Base-by-base conservation (phyloP, 1,140 invertebrate species). In the Marisa cornuarietis region DNA sequence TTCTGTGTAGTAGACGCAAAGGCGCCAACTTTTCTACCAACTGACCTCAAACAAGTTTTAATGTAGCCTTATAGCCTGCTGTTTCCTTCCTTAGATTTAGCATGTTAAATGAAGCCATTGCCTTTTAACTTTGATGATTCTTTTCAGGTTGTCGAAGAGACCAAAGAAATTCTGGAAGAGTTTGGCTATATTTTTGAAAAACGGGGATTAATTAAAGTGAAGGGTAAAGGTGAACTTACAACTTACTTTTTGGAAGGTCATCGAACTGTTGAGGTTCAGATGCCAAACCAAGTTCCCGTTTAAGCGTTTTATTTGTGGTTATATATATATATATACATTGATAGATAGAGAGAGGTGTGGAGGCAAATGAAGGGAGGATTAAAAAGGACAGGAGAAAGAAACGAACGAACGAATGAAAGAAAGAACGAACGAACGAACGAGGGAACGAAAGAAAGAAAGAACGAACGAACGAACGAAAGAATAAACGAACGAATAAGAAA, bases 191-290 rank as follows among this genome's bases (percentile, higher is more conserved):
- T 94, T 68, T 98, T 98, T 90, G 95, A 96, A 88, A 96, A 97
- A 87, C 93, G 97, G 2, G 97, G 97, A 6, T 91, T 98, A 65
- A 96, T 99, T 0, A 94, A 95, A 10, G 96, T 99, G 9, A 99
- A 98, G 89, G 97, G 97, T 69, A 98, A 98, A 90, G 97, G 97
- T 9, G 96, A 98, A 90, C 92, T 99, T 20, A 95, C 97, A 94
- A 99, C 97, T 0, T 98, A 97, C 90, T 98, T 98, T 89, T 91
- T 99, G 52, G 80, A 82, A 10, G 75, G 79, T 18, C 66, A 68
- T 18, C 68, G 71, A 54, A n/a, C n/a, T 10, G 24, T 18, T 2
- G 61, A 26, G 22, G 76, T 51, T 72, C 61, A 66, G 49, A 78
- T 82, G 24, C 83, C 83, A 52, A 78, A 80, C 68, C 79, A 82